A percentile compares a stretch with the other conserved stretches of the same genome.
Evolutionary conservation across 2,113 vertebrate genomes (phyloP).

Genomic region (Tyto alba): DNA sequence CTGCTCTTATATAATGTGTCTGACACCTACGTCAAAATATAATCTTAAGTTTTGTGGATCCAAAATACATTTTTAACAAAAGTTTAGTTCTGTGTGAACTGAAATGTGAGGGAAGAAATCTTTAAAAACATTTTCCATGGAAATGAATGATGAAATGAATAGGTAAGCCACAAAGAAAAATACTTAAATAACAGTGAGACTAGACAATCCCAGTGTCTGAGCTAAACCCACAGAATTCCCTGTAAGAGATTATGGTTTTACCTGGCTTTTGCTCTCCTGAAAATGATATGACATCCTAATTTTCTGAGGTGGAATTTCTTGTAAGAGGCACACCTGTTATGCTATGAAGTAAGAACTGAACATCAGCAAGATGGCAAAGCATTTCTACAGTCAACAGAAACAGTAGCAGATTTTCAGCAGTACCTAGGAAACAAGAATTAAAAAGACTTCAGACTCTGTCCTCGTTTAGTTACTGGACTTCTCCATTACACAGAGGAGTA

Average conservation of each 20-base stretch:
- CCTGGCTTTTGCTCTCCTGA: neutral
- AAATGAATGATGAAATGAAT: neutral
- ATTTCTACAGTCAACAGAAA: neutral
- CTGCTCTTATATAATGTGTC: neutral
- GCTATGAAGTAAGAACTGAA: neutral
- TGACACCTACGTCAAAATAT: neutral
- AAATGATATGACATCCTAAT: neutral
- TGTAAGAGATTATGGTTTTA: neutral
- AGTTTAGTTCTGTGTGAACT: neutral
- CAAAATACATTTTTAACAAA: neutral
- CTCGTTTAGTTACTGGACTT: neutral
- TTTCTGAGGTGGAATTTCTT: neutral
- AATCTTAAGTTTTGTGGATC: neutral
- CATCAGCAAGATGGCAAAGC: neutral
- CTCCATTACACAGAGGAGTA: neutral
- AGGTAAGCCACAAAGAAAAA: neutral
- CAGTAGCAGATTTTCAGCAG: neutral
- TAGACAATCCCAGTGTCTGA: neutral
- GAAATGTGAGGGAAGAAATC: neutral
- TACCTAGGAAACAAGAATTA: neutral
- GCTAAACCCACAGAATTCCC: neutral
- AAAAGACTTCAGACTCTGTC: neutral
- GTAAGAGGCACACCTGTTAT: neutral
- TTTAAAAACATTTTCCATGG: neutral
- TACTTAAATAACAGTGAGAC: neutral